A percentile compares a stretch with the other conserved stretches of the same genome.
phyloP scores from a whole-genome alignment of 1,140 invertebrate species.

The Caenorhabditis inopinata region DNA sequence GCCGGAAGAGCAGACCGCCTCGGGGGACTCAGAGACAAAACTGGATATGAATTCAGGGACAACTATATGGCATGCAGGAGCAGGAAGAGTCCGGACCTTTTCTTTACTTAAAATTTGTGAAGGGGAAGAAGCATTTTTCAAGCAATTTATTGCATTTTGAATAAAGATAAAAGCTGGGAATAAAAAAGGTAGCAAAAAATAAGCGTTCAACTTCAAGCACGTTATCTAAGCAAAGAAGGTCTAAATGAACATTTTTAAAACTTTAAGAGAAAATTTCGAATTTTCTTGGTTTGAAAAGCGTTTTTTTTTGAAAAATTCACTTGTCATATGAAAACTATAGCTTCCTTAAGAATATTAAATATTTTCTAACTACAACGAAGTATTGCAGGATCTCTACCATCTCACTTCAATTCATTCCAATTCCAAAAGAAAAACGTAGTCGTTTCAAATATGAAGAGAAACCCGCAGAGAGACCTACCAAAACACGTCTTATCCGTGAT shows the following conservation, averaged over 20 bases:
- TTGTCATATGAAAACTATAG: no score
- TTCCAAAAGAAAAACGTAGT: background rate
- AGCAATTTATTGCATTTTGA: slow-evolving; percentile 6
- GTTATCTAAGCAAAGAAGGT: background rate
- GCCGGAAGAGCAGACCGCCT: no score
- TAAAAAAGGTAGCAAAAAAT: background rate
- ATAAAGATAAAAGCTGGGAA: background rate
- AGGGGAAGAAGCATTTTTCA: background rate
- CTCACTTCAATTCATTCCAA: background rate
- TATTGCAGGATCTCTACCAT: background rate
- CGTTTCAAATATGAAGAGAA: no score
- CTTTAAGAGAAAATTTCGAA: no score
- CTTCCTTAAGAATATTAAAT: background rate
- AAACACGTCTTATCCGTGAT: background rate
- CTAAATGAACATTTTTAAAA: background rate
- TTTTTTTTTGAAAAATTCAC: no score
- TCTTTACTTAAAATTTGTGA: slow-evolving; percentile 16
- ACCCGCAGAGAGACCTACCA: background rate
- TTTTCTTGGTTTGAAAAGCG: no score
- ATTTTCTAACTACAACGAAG: background rate
- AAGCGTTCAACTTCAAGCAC: slow-evolving; percentile 23
- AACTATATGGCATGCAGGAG: background rate
- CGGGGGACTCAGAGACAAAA: background rate
- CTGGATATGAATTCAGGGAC: slow-evolving; percentile 24
- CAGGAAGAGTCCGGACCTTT: background rate